These are phyloP conservation scores for Euura lappo DNA, from an alignment of 1,140 invertebrate genomes.

Conservation along the genomic window DNA sequence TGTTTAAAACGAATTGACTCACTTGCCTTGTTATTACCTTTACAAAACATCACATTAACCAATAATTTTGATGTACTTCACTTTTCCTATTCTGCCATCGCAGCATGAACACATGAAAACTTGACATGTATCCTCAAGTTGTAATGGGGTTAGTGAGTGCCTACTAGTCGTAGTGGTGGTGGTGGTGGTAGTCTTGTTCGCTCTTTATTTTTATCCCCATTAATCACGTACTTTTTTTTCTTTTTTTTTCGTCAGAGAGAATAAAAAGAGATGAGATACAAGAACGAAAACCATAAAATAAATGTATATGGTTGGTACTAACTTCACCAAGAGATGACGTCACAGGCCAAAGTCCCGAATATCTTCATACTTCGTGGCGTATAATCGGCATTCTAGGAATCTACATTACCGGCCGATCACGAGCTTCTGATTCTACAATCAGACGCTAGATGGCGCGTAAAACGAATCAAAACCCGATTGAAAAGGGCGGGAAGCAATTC, in stretches of 20 bases:
- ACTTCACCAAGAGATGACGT: background rate
- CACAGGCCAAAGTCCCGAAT: background rate
- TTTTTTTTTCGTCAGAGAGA: too few relatives aligned
- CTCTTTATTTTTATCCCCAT: background rate
- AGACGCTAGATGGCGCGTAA: too few relatives aligned
- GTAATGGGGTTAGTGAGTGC: too few relatives aligned
- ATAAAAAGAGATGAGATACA: too few relatives aligned
- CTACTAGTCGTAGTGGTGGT: too few relatives aligned
- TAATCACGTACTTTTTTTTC: background rate
- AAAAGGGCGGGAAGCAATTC: too few relatives aligned
- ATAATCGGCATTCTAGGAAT: too few relatives aligned
- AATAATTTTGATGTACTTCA: slow-evolving; percentile 33
- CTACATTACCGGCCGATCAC: too few relatives aligned
- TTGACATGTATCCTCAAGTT: background rate
- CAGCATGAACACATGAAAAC: slow-evolving; percentile 11
- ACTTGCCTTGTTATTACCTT: slow-evolving; percentile 55
- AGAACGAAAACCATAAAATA: background rate
- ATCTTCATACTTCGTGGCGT: background rate
- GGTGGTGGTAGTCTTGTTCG: background rate
- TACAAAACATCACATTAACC: slow-evolving; percentile 59
- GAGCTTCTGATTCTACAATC: too few relatives aligned
- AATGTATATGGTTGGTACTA: background rate
- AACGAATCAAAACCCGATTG: too few relatives aligned
- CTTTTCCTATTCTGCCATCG: slow-evolving; percentile 13
- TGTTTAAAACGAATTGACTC: background rate